Evolutionary conservation across 2,113 vertebrate species (phyloP), one percentile per base, ranked within the genome.

Genomic region (Callospermophilus lateralis): DNA sequence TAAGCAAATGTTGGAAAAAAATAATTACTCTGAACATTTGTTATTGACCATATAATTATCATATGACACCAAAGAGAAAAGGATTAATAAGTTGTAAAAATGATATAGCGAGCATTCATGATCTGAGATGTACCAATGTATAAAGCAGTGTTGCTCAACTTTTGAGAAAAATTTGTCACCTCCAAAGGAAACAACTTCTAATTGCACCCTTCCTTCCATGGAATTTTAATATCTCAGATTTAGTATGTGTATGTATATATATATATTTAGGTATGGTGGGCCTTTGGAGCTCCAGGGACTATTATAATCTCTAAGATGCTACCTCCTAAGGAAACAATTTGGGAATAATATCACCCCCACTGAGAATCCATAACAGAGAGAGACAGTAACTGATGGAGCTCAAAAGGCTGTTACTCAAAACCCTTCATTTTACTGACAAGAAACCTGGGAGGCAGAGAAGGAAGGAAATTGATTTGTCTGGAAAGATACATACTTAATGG

Each of bases 241-340:
- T 67, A 70, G 22, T 77, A 6, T 42, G 32, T n/a, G 78, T 70
- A 11, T 88, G 28, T 68, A 45, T 45, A 45, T 45, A 45, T 8
- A 45, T 8, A 8, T 45, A 45, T 8, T 89, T 92, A 77, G 74
- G 37, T 58, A 42, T 16, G 12, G 8, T 16, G 11, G 5, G n/a
- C 45, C 10, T 87, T 79, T 84, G 3, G 13, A 86, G 10, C 51
- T 5, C 34, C 17, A 84, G 13, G 48, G 32, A 58, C 17, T 61
- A 92, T 53, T 74, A 28, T 58, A 37, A 79, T 85, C 32, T 58
- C 6, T 79, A 83, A 61, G 48, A 79, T 37, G 7, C 4, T 13
- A 37, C 16, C 30, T 58, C n/a, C 20, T 68, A 80, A 94, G 28
- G 28, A 94, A 89, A 55, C 19, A 95, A 48, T 68, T 90, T 89